Evolutionary conservation across 2,113 vertebrate genomes (phyloP).

Genomic region (Telmatochromis sp.): DNA sequence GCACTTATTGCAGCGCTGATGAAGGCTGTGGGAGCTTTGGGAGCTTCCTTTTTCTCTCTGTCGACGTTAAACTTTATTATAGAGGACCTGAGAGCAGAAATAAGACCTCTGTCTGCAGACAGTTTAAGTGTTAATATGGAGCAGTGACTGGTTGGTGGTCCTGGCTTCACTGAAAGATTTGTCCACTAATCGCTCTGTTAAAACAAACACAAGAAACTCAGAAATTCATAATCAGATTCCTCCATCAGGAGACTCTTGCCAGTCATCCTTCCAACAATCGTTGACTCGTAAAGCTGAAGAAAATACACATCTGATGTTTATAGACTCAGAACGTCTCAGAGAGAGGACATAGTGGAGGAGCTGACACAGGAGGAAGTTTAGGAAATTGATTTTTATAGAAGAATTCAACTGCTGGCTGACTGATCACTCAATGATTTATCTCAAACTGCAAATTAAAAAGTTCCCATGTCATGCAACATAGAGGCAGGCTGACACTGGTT

Average conservation of each 20-base stretch:
- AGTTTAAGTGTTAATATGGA: background rate
- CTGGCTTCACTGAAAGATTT: background rate
- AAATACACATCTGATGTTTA: background rate
- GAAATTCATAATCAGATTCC: background rate
- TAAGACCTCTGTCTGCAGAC: background rate
- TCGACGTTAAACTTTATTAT: background rate
- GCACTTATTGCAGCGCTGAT: background rate
- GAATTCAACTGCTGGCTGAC: background rate
- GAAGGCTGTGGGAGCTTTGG: background rate
- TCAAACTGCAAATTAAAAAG: background rate
- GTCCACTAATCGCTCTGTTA: background rate
- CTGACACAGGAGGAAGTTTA: background rate
- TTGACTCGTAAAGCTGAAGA: background rate
- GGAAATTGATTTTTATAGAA: background rate
- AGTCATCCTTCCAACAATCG: background rate
- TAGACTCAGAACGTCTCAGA: background rate
- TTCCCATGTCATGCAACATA: background rate
- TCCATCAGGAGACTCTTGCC: background rate
- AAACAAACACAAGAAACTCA: background rate
- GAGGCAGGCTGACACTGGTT: background rate
- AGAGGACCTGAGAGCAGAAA: background rate
- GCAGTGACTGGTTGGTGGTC: background rate
- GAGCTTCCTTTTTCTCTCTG: background rate
- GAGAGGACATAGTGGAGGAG: background rate
- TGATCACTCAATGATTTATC: background rate